Evolutionary conservation across 1,140 invertebrate species (phyloP), one percentile per base, ranked within the genome.

Genomic region (Drosophila ananassae): DNA sequence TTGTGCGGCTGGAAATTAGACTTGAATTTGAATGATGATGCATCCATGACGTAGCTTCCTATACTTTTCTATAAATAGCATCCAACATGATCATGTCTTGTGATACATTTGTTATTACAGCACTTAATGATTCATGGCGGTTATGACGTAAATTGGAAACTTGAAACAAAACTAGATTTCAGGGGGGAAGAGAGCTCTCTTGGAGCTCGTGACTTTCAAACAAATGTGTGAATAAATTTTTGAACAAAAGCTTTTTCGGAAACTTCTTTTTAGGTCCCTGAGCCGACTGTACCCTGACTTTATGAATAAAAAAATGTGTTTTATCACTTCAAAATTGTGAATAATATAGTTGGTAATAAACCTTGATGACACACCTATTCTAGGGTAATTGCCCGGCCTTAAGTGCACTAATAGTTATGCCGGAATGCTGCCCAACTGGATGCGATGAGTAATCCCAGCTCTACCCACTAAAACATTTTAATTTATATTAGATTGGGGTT

Each of bases 231-330:
- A 82, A 83, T 46, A 83, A 79, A 50, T 58, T 68, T 54, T 37
- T 25, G 57, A 53, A 76, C 66, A 63, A 63, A 78, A 73, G 48
- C 59, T 80, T 75, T 52, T 17, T n/a, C n/a, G 30, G n/a, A 5
- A 51, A 66, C 47, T 61, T 76, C 47, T 64, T 41, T 48, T 6
- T n/a, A 7, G 12, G 12, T 13, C 10, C 12, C 34, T 37, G 12
- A 56, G 21, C n/a, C 7, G 64, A 87, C 82, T 85, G 81, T 85
- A 87, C 82, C 74, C 82, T 71, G 57, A 59, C 34, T 34, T 51
- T 47, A 8, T 9, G 39, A 51, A 44, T 57, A 57, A 25, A 56
- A 21, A 47, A 54, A 47, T 54, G 10, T 13, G 10, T 13, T 63
- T 52, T 53, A 10, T n/a, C 46, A 56, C 47, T 56, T 55, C 4